These are phyloP conservation scores for Dermatemys mawii DNA, from an alignment of 2,113 vertebrate species.

Conservation along the genomic window DNA sequence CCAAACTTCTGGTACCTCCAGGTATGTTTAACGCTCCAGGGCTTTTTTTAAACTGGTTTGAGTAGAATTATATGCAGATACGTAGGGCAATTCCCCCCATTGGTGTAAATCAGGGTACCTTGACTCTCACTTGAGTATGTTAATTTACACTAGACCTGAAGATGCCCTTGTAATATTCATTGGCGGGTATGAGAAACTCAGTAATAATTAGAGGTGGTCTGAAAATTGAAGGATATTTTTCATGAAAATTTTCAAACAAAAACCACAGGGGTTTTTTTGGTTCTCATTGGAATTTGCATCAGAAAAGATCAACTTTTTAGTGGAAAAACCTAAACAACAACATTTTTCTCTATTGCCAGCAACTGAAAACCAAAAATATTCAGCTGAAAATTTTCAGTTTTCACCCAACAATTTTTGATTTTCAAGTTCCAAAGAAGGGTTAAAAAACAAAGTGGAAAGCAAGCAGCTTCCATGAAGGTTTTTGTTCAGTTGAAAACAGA, in stretches of 20 bases:
- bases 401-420: neutral
- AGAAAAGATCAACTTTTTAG: neutral
- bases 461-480: neutral
- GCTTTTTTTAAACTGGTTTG: neutral
- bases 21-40: neutral
- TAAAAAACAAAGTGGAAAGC: neutral
- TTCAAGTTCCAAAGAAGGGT: neutral
- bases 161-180: neutral
- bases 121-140: neutral
- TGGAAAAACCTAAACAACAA: neutral
- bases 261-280: neutral
- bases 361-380: neutral
- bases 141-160: neutral
- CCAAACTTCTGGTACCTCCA: neutral
- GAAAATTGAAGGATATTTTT: neutral
- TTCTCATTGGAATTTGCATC: neutral
- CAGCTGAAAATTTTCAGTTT: neutral
- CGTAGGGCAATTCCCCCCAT: fast-evolving
- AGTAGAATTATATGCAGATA: neutral
- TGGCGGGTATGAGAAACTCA: neutral
- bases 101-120: neutral
- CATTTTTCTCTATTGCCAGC: neutral
- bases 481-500: neutral
- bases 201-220: neutral
- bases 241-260: too few species aligned